A percentile compares a stretch with the other conserved stretches of the same genome.
Conservation (phyloP, 2,888 invertebrate genomes). For the Coenonympha glycerion region DNA sequence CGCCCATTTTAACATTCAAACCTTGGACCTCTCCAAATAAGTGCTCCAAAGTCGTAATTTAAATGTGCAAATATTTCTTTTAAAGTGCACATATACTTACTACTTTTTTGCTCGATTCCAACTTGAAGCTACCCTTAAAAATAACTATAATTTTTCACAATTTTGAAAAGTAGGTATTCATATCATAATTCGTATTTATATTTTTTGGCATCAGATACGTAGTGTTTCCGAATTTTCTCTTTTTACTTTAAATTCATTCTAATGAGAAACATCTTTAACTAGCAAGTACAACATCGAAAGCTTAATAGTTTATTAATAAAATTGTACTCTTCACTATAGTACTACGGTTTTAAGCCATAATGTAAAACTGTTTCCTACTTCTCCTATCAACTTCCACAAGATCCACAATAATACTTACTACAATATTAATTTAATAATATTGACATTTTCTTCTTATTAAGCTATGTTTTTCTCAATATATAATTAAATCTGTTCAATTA, state of each 20-base stretch:
- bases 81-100: too few species aligned
- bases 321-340: conserved; percentile 36
- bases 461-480: conserved; percentile 47
- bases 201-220: conserved; percentile 17
- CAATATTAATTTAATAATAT: conserved; percentile 43
- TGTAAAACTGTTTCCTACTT: conserved; percentile 35
- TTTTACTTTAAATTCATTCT: conserved; percentile 1
- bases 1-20: too few species aligned
- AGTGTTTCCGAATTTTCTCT: neutral
- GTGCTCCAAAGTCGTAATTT: too few species aligned
- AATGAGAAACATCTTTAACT: conserved; percentile 4
- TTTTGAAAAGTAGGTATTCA: too few species aligned
- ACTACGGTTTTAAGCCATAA: conserved; percentile 22
- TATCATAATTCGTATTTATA: neutral
- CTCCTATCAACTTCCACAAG: conserved; percentile 48
- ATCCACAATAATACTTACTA: conserved; percentile 57
- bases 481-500: conserved; percentile 54
- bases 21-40: too few species aligned
- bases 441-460: conserved; percentile 56
- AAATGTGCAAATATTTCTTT: too few species aligned
- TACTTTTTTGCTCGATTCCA: too few species aligned
- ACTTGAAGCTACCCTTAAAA: neutral
- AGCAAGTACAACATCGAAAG: conserved; percentile 33
- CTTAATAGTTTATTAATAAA: conserved; percentile 30
- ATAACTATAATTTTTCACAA: conserved; percentile 1